phyloP scores from a whole-genome alignment of 2,113 vertebrate species.

The Cebus imitator region DNA sequence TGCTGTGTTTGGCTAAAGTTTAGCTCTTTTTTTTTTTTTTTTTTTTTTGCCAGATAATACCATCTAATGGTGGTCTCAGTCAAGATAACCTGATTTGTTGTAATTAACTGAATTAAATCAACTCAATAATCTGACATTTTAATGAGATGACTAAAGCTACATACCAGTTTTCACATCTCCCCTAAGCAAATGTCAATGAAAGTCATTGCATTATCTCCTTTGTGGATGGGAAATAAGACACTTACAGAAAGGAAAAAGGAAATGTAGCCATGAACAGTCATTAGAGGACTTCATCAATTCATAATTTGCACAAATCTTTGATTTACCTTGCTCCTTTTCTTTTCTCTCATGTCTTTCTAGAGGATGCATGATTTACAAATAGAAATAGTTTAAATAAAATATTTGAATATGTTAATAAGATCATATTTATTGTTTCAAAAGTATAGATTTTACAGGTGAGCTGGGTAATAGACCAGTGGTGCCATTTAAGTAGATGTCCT shows the following conservation, averaged over 20 bases:
- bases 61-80: background rate
- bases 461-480: background rate
- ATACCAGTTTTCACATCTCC: background rate
- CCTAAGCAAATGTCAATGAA: background rate
- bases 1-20: background rate
- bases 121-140: constrained; percentile 50
- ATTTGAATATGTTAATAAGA: constrained; percentile 6
- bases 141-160: constrained; percentile 40
- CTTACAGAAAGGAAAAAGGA: background rate
- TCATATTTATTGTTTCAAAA: background rate
- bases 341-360: constrained; percentile 6
- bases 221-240: constrained; percentile 17
- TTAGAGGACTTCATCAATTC: background rate
- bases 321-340: constrained; percentile 15
- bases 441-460: background rate
- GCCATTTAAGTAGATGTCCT: background rate
- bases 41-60: background rate
- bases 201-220: background rate
- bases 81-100: constrained; percentile 48
- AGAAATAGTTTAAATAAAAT: background rate
- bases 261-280: background rate
- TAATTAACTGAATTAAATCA: constrained; percentile 55
- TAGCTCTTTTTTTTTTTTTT: background rate
- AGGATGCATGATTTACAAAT: background rate
- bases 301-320: background rate